Evolutionary conservation across 2,113 vertebrate genomes (phyloP).

Genomic region (Terrapene triunguis): DNA sequence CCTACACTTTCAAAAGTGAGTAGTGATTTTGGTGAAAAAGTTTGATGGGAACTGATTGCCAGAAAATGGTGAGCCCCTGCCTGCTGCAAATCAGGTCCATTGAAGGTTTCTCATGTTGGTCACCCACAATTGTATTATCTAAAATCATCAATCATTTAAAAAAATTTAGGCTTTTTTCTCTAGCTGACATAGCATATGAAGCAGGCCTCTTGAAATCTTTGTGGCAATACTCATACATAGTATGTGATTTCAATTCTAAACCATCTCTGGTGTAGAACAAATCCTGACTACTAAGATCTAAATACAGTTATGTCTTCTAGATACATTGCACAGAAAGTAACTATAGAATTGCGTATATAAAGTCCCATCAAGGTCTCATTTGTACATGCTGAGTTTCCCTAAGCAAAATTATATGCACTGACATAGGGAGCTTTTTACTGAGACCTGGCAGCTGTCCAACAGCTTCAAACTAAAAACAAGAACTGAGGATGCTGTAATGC

Average conservation of each 20-base stretch:
- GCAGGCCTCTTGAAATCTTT: not conserved
- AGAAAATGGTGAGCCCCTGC: not conserved
- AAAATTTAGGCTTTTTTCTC: not conserved
- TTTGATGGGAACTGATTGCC: too few relatives aligned
- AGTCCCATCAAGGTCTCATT: constrained; percentile 61
- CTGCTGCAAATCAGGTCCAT: not conserved
- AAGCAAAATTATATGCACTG: constrained; percentile 51
- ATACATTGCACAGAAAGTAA: constrained; percentile 15
- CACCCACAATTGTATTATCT: not conserved
- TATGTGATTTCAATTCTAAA: constrained; percentile 18
- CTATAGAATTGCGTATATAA: constrained; percentile 36
- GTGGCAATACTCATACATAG: not conserved
- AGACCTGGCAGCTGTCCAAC: constrained; percentile 63
- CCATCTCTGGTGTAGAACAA: constrained; percentile 5
- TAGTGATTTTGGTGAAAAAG: too few relatives aligned
- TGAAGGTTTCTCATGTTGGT: not conserved
- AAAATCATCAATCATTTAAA: not conserved
- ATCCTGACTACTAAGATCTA: not conserved
- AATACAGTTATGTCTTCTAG: constrained; percentile 10
- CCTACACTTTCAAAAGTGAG: too few relatives aligned
- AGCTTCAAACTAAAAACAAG: constrained; percentile 62
- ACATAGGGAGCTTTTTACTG: constrained; percentile 65
- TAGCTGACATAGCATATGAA: not conserved
- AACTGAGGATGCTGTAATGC: constrained; percentile 39
- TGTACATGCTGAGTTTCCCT: constrained; percentile 42